Base-by-base conservation (phyloP, 2,888 invertebrate species). In the Drosophila recens region DNA sequence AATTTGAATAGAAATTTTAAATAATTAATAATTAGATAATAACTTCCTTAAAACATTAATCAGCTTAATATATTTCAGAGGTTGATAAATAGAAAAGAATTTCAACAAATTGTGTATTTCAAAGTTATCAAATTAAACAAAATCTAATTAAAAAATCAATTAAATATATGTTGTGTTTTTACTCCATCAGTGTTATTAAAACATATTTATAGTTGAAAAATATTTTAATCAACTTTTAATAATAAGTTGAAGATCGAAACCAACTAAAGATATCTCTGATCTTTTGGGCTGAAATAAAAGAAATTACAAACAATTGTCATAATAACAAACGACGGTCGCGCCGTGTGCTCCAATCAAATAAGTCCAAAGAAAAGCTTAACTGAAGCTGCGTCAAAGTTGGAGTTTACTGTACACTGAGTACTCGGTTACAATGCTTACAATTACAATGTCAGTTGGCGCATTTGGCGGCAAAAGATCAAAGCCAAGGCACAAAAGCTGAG, bases 391-490 rank as follows among this genome's bases (percentile, higher is more conserved):
- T 34, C 53, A 56, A 34, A 62, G 45, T 46, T 8, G n/a, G 30
- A 38, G 57, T 23, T 11, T n/a, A 53, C 23, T 38, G 65, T 69
- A 69, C 49, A 13, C 17, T 11, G 58, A 13, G 23, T 45, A 54
- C 48, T 61, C 53, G 43, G n/a, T 65, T 65, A 65, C 73, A 69
- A 75, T 73, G 51, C 68, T 70, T 62, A 82, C 82, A 85, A 85
- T 82, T 82, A 79, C 80, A 82, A 87, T 82, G 82, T 79, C 82
- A 84, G 87, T 75, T 81, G 83, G 58, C 64, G 67, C 36, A 56
- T n/a, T 45, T 42, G 70, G 52, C 85, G 87, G 85, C 82, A 59
- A 72, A 86, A 86, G 79, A 88, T 86, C 88, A 86, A 86, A 86
- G 86, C 54, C 27, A 53, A 11, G 62, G 54, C 58, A 59, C 68